These are phyloP conservation scores for Pandion haliaetus DNA, from an alignment of 2,113 vertebrate genomes.

Conservation along the genomic window DNA sequence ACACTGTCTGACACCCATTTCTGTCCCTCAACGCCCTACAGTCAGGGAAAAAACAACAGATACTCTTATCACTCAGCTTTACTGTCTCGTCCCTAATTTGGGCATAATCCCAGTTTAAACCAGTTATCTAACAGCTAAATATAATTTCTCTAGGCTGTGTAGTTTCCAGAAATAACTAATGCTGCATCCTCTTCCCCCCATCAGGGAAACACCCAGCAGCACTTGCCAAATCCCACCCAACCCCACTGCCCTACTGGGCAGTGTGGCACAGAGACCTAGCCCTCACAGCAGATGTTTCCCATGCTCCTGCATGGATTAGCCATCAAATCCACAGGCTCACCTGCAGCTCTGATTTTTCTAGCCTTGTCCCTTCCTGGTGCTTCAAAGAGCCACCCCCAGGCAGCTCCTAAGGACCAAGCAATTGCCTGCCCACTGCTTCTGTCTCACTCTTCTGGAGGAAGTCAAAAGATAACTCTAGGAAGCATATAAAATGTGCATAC, in stretches of 20 bases:
- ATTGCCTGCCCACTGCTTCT: neutral
- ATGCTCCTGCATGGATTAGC: neutral
- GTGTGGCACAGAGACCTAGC: neutral
- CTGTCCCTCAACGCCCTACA: neutral
- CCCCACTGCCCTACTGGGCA: neutral
- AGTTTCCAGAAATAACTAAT: slow-evolving; percentile 43
- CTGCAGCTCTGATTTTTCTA: neutral
- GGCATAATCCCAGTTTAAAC: slow-evolving; percentile 56
- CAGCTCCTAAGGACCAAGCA: neutral
- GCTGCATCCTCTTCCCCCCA: neutral
- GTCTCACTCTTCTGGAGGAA: neutral
- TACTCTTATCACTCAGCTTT: slow-evolving; percentile 45
- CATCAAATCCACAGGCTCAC: neutral
- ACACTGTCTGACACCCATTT: neutral
- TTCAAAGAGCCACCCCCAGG: neutral
- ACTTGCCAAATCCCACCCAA: neutral
- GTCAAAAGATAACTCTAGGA: neutral
- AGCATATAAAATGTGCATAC: neutral
- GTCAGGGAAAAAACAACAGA: neutral
- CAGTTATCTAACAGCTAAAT: slow-evolving; percentile 48
- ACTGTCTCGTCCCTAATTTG: slow-evolving; percentile 28
- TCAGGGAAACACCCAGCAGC: neutral
- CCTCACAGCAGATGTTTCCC: neutral
- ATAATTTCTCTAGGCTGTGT: slow-evolving; percentile 17
- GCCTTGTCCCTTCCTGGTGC: neutral